Conservation (phyloP, 2,797 vertebrate genomes). For the Tarsius wallacei region DNA sequence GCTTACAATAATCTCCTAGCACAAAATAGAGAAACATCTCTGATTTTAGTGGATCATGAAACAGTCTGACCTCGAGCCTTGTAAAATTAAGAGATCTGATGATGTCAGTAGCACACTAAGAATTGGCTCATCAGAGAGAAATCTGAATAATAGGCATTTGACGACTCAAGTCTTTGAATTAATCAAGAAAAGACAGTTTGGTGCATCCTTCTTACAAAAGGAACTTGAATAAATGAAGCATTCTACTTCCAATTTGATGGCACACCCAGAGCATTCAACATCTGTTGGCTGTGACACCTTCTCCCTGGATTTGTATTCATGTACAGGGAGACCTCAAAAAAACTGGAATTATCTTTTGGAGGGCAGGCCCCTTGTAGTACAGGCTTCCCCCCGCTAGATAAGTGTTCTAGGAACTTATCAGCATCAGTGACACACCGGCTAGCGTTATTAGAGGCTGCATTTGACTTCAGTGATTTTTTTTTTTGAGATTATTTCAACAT, state of each 20-base stretch:
- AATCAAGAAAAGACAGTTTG: neutral
- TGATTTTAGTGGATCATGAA: conserved; percentile 27
- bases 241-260: neutral
- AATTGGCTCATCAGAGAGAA: neutral
- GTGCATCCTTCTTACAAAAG: neutral
- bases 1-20: neutral
- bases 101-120: neutral
- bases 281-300: neutral
- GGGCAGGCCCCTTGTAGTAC: too few relatives aligned
- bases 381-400: too few relatives aligned
- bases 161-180: conserved; percentile 36
- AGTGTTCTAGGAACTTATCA: too few relatives aligned
- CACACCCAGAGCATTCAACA: neutral
- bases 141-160: neutral
- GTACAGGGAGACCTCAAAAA: neutral
- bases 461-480: too few relatives aligned
- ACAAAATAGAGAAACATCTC: neutral
- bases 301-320: neutral
- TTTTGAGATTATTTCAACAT: too few relatives aligned
- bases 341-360: too few relatives aligned
- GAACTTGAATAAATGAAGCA: neutral
- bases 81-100: neutral
- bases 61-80: neutral
- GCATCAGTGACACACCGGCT: too few relatives aligned
- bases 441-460: too few relatives aligned